These are phyloP conservation scores for Limnephilus lunatus DNA, from an alignment of 2,888 invertebrate species.

Conservation along the genomic window DNA sequence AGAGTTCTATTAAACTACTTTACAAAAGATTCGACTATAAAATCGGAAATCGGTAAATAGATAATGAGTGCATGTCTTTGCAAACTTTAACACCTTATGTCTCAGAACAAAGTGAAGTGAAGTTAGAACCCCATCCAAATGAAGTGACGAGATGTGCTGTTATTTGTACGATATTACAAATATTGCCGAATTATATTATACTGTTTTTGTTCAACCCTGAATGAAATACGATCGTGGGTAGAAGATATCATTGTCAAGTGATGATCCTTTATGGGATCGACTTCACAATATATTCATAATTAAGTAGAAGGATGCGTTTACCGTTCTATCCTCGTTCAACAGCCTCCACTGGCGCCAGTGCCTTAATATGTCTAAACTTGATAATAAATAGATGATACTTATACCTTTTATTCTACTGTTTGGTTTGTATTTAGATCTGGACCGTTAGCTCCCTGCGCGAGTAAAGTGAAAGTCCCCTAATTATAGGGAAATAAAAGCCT, in stretches of 20 bases:
- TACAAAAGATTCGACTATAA: too few relatives aligned
- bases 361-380: background rate
- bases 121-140: too few relatives aligned
- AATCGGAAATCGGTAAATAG: too few relatives aligned
- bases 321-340: background rate
- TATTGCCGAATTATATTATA: too few relatives aligned
- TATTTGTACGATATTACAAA: too few relatives aligned
- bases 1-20: too few relatives aligned
- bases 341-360: background rate
- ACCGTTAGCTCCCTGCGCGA: background rate
- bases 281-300: constrained; percentile 28
- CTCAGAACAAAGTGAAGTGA: too few relatives aligned
- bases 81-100: too few relatives aligned
- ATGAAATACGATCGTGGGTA: background rate
- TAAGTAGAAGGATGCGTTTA: background rate
- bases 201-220: constrained; percentile 8
- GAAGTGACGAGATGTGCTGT: too few relatives aligned
- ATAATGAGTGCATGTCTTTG: too few relatives aligned
- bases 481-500: background rate
- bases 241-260: constrained; percentile 21
- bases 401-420: background rate
- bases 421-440: background rate
- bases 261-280: background rate
- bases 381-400: background rate
- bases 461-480: background rate